Evolutionary conservation across 2,113 vertebrate genomes (phyloP), one percentile per base, ranked within the genome.

Genomic region (Marmota flaviventris): DNA sequence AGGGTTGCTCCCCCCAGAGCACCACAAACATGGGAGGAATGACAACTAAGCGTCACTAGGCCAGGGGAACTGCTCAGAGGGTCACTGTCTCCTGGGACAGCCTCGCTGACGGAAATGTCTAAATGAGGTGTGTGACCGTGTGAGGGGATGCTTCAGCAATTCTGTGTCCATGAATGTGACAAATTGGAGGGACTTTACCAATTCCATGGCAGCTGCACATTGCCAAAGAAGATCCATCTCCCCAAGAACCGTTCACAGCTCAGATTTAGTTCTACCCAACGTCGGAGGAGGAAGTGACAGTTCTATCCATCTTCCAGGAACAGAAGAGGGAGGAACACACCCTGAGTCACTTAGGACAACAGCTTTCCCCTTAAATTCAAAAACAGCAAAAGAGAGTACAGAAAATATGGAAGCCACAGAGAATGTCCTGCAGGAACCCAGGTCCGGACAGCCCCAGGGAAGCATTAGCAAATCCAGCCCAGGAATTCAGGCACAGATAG

Each of bases 71-170:
- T 69, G 34, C 14, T 4, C 67, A 69, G 67, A 69, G 16, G 1
- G 32, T 34, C 27, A 34, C 32, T 2, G 67, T 17, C 67, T 17
- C 12, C 6, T 7, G 67, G 67, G 29, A 32, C 67, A 32, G 10
- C 65, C 27, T 67, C 63, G 12, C 25, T 65, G 63, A 32, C 12
- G 3, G 25, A 3, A 11, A 13, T 2, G 29, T 67, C 63, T 29
- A 1, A 1, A 13, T 29, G 29, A 16, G 11, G 29, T 34, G 32
- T 0, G 13, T 16, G 29, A 16, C 32, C 5, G 13, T 5, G 14
- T 0, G 24, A 39, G 0, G 34, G 9, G 65, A 53, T 4, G 16
- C 16, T 2, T 1, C 8, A 32, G 20, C 3, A 70, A 32, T 27
- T 2, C 14, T 20, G 29, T 5, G 27, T 8, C 32, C 75, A 53